Percentiles rank a stretch among this genome's conserved stretches.
These are phyloP conservation scores for Ivindomyrus marchei DNA, from an alignment of 2,113 vertebrate species.

Conservation along the genomic window DNA sequence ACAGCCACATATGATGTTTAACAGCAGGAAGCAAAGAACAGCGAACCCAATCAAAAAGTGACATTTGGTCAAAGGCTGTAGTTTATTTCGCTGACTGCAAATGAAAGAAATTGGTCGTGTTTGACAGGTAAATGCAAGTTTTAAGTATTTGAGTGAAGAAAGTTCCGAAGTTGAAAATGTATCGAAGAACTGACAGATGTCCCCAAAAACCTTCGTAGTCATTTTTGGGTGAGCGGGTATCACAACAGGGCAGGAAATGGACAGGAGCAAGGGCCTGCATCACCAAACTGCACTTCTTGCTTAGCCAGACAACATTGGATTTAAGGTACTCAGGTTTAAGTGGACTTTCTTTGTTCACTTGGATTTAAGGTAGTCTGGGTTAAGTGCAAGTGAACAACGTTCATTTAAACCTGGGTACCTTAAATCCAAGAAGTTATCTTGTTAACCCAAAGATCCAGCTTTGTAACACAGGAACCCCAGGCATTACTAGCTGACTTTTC, in stretches of 20 bases:
- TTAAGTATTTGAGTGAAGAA: neutral
- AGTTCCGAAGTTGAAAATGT: neutral
- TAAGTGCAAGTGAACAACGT: neutral
- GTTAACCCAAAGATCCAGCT: neutral
- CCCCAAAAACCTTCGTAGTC: neutral
- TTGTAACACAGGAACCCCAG: neutral
- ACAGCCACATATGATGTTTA: neutral
- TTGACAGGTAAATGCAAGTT: neutral
- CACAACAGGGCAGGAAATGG: neutral
- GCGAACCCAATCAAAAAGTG: neutral
- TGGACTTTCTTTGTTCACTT: no score
- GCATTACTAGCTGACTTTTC: neutral
- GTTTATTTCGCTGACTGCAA: neutral
- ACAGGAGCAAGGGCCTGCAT: neutral
- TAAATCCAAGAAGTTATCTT: neutral
- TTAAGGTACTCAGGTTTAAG: neutral
- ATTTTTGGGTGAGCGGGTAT: neutral
- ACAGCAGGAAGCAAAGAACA: neutral
- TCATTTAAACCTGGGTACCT: neutral
- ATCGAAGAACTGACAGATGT: neutral
- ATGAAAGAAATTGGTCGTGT: neutral
- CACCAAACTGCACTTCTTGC: neutral
- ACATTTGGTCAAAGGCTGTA: neutral
- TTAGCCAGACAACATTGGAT: neutral
- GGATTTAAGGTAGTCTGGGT: no score